A percentile compares a stretch with the other conserved stretches of the same genome.
phyloP scores from a whole-genome alignment of 1,140 invertebrate genomes.

The Globodera rostochiensis region DNA sequence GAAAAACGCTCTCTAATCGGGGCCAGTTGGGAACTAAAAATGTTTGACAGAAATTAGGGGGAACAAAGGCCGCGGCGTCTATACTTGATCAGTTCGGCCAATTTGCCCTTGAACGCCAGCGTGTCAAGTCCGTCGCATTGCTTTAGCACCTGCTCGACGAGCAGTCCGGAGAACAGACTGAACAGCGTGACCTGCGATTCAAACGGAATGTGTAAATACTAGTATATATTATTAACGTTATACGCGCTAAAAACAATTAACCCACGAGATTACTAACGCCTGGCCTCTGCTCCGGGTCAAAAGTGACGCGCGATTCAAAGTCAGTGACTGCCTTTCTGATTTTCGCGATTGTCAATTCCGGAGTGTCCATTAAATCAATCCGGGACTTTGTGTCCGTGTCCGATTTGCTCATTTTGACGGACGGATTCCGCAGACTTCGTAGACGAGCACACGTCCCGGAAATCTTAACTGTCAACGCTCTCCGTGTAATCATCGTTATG shows the following conservation, averaged over 20 bases:
- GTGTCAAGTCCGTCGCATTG: conserved; percentile 41
- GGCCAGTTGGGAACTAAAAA: background rate
- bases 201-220: background rate
- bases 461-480: conserved; percentile 64
- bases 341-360: conserved; percentile 79
- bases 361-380: conserved; percentile 80
- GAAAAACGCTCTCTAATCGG: conserved; percentile 14
- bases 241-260: background rate
- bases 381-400: conserved; percentile 77
- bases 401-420: conserved; percentile 97
- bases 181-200: conserved; percentile 29
- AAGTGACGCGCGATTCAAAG: conserved; percentile 38
- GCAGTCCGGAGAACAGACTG: conserved; percentile 31
- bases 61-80: background rate
- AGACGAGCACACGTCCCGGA: conserved; percentile 71
- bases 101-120: conserved; percentile 33
- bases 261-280: conserved; percentile 48
- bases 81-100: conserved; percentile 14
- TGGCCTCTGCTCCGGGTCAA: conserved; percentile 48
- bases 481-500: background rate
- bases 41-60: background rate
- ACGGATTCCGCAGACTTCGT: conserved; percentile 80
- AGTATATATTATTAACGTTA: too few relatives aligned
- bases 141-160: conserved; percentile 26
- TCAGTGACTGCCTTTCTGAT: conserved; percentile 90